phyloP scores from a whole-genome alignment of 2,113 vertebrate genomes.

The Turnix velox region DNA sequence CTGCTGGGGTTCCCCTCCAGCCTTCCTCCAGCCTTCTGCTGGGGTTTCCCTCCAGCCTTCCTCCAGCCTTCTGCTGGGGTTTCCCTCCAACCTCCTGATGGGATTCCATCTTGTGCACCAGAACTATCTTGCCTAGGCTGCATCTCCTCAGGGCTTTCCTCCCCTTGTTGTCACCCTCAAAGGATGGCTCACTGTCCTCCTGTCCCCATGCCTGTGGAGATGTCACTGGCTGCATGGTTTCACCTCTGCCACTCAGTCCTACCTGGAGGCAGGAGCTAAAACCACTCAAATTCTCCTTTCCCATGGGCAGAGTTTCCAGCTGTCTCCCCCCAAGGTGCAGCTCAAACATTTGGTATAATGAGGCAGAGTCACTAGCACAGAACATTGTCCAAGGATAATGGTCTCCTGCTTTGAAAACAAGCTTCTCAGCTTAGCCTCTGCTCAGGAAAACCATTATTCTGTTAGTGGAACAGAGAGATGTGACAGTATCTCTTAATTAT shows the following conservation, averaged over 20 bases:
- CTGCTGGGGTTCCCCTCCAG: not conserved
- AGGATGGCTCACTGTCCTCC: not conserved
- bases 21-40: not conserved
- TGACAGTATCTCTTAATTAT: constrained; percentile 25
- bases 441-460: constrained; percentile 29
- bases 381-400: constrained; percentile 24
- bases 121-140: not conserved
- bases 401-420: not conserved
- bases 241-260: not conserved
- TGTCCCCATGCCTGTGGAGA: not conserved
- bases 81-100: not conserved
- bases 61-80: too few relatives aligned
- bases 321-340: not conserved
- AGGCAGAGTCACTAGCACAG: constrained; percentile 25
- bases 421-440: constrained; percentile 6
- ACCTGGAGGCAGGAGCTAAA: not conserved
- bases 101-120: not conserved
- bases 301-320: not conserved
- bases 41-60: not conserved
- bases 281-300: not conserved
- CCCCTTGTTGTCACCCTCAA: rapidly evolving
- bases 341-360: constrained; percentile 46
- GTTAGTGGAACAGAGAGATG: not conserved
- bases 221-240: not conserved
- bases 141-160: not conserved